phyloP scores from a whole-genome alignment of 1,140 invertebrate species.

The Euborellia annulipes region DNA sequence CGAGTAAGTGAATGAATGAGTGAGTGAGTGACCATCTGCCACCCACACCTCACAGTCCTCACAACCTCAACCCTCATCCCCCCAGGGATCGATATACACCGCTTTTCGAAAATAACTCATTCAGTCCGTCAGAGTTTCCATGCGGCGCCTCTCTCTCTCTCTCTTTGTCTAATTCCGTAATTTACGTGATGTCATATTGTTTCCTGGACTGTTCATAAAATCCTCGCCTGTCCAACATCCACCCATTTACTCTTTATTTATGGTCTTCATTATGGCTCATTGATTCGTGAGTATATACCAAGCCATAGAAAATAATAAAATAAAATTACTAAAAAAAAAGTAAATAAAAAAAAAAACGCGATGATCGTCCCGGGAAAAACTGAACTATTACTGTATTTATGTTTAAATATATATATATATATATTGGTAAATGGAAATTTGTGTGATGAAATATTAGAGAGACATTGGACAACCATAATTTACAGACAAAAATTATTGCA shows the following conservation, averaged over 20 bases:
- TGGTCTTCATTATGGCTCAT: constrained; percentile 21
- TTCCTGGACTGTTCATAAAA: constrained; percentile 19
- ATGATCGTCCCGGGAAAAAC: constrained; percentile 2
- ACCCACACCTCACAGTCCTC: too few species aligned
- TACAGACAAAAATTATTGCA: constrained; percentile 9
- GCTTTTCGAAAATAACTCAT: constrained; percentile 11
- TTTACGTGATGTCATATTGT: constrained; percentile 21
- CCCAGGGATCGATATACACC: not conserved
- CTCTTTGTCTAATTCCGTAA: constrained; percentile 19
- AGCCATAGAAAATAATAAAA: constrained; percentile 11
- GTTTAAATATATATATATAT: constrained; percentile 14
- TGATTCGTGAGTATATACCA: constrained; percentile 16
- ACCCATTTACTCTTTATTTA: constrained; percentile 19
- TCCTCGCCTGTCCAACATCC: constrained; percentile 17
- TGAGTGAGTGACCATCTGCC: too few species aligned
- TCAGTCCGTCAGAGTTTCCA: not conserved
- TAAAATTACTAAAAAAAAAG: constrained; percentile 2
- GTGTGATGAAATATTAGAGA: constrained; percentile 19
- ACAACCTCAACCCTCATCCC: not conserved
- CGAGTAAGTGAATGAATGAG: too few species aligned
- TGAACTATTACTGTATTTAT: not conserved
- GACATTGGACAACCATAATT: constrained; percentile 11
- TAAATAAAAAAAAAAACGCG: not conserved
- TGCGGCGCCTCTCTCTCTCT: not conserved
- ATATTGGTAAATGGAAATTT: constrained; percentile 21